Conservation (phyloP, 2,888 invertebrate genomes). For the Ochropacha duplaris region DNA sequence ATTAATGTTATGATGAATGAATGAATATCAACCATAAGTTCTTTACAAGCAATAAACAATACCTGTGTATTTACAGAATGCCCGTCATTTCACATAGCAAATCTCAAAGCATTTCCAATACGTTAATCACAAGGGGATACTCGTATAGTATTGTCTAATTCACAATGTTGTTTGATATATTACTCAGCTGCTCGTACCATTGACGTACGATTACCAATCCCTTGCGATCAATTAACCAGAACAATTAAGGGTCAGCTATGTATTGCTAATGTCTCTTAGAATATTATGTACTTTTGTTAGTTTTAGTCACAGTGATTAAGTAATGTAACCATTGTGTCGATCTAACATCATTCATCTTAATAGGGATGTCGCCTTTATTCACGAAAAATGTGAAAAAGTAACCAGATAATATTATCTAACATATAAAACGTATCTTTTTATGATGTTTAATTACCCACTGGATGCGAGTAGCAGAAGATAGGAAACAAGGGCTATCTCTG, state of each 20-base stretch:
- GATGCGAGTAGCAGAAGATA: too few relatives aligned
- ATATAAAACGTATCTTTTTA: too few relatives aligned
- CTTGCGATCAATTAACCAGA: constrained; percentile 19
- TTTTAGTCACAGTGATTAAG: background rate
- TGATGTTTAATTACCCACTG: too few relatives aligned
- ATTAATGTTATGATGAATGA: too few relatives aligned
- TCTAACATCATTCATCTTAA: too few relatives aligned
- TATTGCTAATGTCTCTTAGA: background rate
- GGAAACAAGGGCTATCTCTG: too few relatives aligned
- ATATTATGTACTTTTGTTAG: background rate
- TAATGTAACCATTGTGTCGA: background rate
- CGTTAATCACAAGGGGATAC: background rate
- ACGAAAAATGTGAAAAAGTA: too few relatives aligned
- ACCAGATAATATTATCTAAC: too few relatives aligned
- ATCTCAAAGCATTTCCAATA: background rate
- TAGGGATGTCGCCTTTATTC: too few relatives aligned
- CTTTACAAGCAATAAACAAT: background rate
- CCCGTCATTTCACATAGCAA: background rate
- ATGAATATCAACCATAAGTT: background rate
- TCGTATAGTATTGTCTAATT: background rate
- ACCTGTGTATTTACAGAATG: background rate
- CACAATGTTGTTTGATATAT: background rate
- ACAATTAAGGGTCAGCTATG: constrained; percentile 12
- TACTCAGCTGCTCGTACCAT: background rate
- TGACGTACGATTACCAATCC: constrained; percentile 1